These are phyloP conservation scores for Homarus gammarus DNA, from an alignment of 2,888 invertebrate genomes.

Conservation along the genomic window DNA sequence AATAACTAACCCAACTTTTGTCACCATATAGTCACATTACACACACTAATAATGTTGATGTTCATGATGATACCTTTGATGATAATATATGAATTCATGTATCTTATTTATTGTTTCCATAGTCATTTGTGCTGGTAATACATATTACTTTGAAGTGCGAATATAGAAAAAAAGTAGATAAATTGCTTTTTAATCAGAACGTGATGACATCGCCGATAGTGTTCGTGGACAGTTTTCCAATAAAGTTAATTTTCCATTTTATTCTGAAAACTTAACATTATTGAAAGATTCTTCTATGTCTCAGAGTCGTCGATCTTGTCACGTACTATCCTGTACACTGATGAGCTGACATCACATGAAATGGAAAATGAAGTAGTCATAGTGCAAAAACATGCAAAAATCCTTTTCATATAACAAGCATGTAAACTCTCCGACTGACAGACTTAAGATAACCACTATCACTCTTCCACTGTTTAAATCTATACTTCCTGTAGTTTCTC, in stretches of 20 bases:
- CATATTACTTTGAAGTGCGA: constrained; percentile 8
- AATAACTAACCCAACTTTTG: constrained; percentile 65
- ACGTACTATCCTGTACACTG: constrained; percentile 6
- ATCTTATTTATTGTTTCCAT: constrained; percentile 64
- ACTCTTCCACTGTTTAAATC: constrained; percentile 8
- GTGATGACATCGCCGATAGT: constrained; percentile 25
- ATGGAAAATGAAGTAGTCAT: constrained; percentile 22
- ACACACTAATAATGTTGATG: constrained; percentile 68
- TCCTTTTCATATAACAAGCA: background rate
- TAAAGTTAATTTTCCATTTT: constrained; percentile 38
- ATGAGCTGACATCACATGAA: constrained; percentile 19
- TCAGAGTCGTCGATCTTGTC: constrained; percentile 29
- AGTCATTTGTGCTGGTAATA: constrained; percentile 54
- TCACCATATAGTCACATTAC: constrained; percentile 67
- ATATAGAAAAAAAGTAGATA: constrained; percentile 8
- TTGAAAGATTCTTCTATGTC: constrained; percentile 7
- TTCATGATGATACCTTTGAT: constrained; percentile 42
- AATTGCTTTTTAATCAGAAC: constrained; percentile 32
- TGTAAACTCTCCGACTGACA: background rate
- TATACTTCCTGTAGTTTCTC: background rate
- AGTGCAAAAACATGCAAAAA: constrained; percentile 43
- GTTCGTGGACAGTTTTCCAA: constrained; percentile 15
- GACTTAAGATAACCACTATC: constrained; percentile 32
- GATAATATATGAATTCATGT: constrained; percentile 49
- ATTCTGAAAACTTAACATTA: constrained; percentile 2